Base-by-base conservation (phyloP, 2,888 invertebrate species). In the Ormyrus labotus region DNA sequence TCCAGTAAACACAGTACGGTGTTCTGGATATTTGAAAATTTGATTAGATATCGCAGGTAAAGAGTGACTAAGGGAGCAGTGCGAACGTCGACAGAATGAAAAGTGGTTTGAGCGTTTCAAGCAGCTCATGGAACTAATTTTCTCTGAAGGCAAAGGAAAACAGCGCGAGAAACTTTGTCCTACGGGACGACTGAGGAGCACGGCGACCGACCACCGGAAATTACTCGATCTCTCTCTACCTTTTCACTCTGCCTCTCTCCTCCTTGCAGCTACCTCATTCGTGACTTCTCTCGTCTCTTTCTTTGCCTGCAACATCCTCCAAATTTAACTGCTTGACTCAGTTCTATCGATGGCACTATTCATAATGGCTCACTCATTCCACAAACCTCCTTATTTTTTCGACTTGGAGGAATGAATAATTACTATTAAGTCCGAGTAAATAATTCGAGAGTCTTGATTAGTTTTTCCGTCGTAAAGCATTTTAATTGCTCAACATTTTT, bases 111-210 rank as follows among this genome's bases (percentile, higher is more conserved):
- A 58, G 51, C 77, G 58, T 70, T 57, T n/a, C 64, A 51, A 64
- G 50, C 64, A 70, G 57, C 70, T 70, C 70, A 51, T 64, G 64
- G 64, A 77, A 77, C 70, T 64, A 77, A 77, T 70, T 70, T 77
- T 77, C 70, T 70, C 58, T 34, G 77, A 70, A 50, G 58, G 77
- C 69, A 77, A 77, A 70, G 77, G 64, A 77, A 77, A 77, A 77
- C 70, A 75, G 68, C 67, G 65, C 60, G 60, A 68, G 68, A 75
- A 67, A 75, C 68, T 68, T 75, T 67, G 61, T 68, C 75, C 61
- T 75, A 5, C 45, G 45, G 53, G 74, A 74, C 50, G 61, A 34
- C 7, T 50, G 19, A 6, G 48, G 51, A 71, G 34, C 60, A 34
- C 71, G 60, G 10, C 60, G 60, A 67, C 65, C 65, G 58, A 58